Evolutionary conservation across 1,140 invertebrate genomes (phyloP).

Genomic region (Lamellibrachia luymesi): DNA sequence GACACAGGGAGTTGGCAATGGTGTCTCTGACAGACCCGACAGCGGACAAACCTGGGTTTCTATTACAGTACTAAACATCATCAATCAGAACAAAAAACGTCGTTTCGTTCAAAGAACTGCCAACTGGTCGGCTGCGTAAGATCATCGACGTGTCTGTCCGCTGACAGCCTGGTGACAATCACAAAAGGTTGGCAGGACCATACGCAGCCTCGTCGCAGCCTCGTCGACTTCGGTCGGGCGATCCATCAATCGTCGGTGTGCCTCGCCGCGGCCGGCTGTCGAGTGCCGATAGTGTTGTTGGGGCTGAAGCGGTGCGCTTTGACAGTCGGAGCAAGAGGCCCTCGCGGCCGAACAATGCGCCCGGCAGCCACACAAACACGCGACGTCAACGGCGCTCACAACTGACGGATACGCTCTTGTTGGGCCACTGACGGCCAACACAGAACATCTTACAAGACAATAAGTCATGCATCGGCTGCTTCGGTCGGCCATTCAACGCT

Average conservation of each 20-base stretch:
- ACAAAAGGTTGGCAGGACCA: neutral
- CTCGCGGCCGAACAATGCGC: neutral
- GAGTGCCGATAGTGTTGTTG: neutral
- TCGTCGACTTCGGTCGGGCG: neutral
- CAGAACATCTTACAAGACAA: neutral
- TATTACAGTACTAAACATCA: neutral
- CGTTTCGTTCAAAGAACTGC: neutral
- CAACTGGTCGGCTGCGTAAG: neutral
- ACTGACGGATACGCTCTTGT: neutral
- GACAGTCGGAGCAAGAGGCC: neutral
- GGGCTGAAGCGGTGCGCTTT: neutral
- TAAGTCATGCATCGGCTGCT: slow-evolving; percentile 3
- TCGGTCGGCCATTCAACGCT: no score
- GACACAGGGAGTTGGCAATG: neutral
- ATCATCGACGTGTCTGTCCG: neutral
- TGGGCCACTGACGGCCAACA: neutral
- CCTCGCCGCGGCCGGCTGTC: neutral
- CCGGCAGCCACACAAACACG: neutral
- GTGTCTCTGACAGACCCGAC: neutral
- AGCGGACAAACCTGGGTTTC: neutral
- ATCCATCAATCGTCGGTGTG: neutral
- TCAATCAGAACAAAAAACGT: neutral
- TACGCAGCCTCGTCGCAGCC: neutral
- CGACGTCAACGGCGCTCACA: neutral
- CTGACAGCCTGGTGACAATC: neutral